Conservation (phyloP, 2,888 invertebrate species). For the Boloria selene region DNA sequence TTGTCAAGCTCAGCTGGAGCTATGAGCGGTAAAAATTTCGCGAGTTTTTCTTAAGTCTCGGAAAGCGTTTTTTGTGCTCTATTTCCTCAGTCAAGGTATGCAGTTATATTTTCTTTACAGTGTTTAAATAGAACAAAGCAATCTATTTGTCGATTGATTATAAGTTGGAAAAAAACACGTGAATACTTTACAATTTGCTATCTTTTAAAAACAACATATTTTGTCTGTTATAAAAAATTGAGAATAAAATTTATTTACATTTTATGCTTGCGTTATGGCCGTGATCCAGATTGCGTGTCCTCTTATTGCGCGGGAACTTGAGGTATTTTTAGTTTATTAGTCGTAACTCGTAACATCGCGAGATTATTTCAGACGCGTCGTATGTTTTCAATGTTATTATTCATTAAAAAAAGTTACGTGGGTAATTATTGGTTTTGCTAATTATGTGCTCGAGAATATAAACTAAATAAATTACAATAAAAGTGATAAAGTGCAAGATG, state of each 20-base stretch:
- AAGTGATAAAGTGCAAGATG: constrained; percentile 57
- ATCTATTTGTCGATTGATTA: constrained; percentile 15
- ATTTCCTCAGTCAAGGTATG: constrained; percentile 73
- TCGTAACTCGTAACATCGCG: constrained; percentile 45
- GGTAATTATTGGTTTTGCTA: constrained; percentile 24
- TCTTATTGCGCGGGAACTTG: constrained; percentile 78
- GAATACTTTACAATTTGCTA: constrained; percentile 26
- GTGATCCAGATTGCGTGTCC: constrained; percentile 79
- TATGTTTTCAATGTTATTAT: constrained; percentile 52
- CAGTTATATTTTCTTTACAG: constrained; percentile 58
- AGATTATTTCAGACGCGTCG: constrained; percentile 61
- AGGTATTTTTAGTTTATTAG: constrained; percentile 76
- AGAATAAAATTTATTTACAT: constrained; percentile 55
- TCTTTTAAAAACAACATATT: constrained; percentile 27
- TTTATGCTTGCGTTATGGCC: constrained; percentile 65
- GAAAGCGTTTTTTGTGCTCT: constrained; percentile 74
- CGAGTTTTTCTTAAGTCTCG: constrained; percentile 69
- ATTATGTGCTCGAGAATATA: constrained; percentile 45
- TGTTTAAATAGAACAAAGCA: constrained; percentile 24
- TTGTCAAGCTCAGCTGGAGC: constrained; percentile 80
- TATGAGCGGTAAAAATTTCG: constrained; percentile 78
- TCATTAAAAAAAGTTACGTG: constrained; percentile 28
- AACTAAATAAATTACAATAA: constrained; percentile 33
- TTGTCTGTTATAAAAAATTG: constrained; percentile 34
- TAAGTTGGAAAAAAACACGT: constrained; percentile 27